phyloP scores from a whole-genome alignment of 2,113 vertebrate species.

The Alouatta palliata region DNA sequence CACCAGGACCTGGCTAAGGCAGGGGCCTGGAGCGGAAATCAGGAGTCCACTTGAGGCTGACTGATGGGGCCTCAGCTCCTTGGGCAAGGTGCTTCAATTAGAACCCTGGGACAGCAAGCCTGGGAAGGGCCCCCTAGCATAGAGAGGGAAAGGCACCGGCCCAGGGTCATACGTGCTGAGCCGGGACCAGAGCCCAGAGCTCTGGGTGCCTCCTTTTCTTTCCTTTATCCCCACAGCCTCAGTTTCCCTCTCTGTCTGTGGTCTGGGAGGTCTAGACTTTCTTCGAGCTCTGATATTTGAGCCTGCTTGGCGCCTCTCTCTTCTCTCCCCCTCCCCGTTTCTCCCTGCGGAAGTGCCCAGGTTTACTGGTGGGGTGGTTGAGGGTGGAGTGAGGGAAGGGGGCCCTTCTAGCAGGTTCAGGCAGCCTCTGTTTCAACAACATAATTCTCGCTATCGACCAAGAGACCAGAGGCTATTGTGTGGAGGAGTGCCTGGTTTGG shows the following conservation, averaged over 20 bases:
- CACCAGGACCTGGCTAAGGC: neutral
- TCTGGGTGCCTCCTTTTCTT: neutral
- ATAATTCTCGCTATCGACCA: neutral
- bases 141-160: neutral
- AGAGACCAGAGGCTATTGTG: neutral
- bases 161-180: neutral
- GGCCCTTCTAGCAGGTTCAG: neutral
- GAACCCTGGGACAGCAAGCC: neutral
- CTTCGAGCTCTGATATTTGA: neutral
- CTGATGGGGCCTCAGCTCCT: neutral
- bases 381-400: neutral
- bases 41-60: neutral
- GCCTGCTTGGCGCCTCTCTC: neutral
- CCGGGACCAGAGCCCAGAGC: neutral
- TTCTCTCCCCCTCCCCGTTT: neutral
- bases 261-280: neutral
- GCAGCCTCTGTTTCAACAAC: conserved; percentile 6
- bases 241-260: neutral
- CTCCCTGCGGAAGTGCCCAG: neutral
- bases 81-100: neutral
- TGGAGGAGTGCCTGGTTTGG: neutral
- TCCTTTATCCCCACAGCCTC: neutral
- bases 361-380: neutral
- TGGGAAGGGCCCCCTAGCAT: neutral
- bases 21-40: neutral